Evolutionary conservation across 2,888 invertebrate genomes (phyloP).

Genomic region (Macaria notata): DNA sequence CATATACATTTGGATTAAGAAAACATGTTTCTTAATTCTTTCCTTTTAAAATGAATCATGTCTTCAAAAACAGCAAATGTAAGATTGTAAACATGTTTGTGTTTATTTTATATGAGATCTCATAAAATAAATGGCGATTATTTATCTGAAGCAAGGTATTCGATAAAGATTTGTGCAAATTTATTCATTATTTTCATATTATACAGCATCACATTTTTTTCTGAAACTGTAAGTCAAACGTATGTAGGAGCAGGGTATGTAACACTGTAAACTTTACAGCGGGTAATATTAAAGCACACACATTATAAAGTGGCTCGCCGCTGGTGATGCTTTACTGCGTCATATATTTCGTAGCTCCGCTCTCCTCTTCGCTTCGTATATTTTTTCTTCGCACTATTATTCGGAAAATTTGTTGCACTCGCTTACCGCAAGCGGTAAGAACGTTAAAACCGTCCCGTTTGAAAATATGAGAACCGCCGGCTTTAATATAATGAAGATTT

Average conservation of each 20-base stretch:
- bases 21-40: too few relatives aligned
- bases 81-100: not conserved
- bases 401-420: constrained; percentile 65
- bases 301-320: constrained; percentile 40
- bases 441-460: constrained; percentile 64
- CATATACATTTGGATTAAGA: too few relatives aligned
- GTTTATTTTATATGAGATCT: not conserved
- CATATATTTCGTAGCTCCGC: constrained; percentile 46
- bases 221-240: not conserved
- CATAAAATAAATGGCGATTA: constrained; percentile 1
- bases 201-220: not conserved
- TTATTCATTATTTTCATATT: not conserved
- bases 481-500: constrained; percentile 72
- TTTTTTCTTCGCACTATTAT: constrained; percentile 57
- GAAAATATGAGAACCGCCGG: constrained; percentile 66
- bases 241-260: not conserved
- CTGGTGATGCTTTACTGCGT: constrained; percentile 43
- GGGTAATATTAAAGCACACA: constrained; percentile 29
- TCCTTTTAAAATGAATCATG: too few relatives aligned
- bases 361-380: constrained; percentile 41
- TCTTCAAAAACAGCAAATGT: too few relatives aligned
- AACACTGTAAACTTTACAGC: not conserved
- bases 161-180: constrained; percentile 1
- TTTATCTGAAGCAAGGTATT: not conserved
- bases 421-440: constrained; percentile 66